A percentile compares a stretch with the other conserved stretches of the same genome.
These are phyloP conservation scores for Protonibea diacanthus DNA, from an alignment of 2,797 vertebrate species.

Conservation along the genomic window DNA sequence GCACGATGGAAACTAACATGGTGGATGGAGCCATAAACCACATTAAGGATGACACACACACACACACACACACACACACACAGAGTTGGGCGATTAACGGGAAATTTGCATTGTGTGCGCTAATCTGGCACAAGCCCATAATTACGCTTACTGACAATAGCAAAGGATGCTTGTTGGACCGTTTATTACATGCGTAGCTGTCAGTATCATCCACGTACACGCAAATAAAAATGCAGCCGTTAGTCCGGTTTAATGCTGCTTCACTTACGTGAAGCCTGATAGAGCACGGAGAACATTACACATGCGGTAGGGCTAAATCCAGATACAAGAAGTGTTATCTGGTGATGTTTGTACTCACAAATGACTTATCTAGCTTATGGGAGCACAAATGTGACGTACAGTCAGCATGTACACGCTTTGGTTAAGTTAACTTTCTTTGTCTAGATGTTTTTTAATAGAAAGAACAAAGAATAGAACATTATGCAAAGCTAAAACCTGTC, in stretches of 20 bases:
- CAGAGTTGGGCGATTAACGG: conserved; percentile 37
- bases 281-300: conserved; percentile 4
- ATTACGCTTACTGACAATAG: conserved; percentile 64
- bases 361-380: too few species aligned
- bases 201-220: conserved; percentile 26
- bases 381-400: not conserved
- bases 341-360: not conserved
- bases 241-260: conserved; percentile 15
- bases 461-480: not conserved
- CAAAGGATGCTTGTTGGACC: conserved; percentile 45
- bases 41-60: not conserved
- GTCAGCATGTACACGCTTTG: not conserved
- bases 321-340: conserved; percentile 16
- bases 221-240: conserved; percentile 24
- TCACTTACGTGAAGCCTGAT: conserved; percentile 11
- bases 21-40: conserved; percentile 17
- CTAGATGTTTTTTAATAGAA: not conserved
- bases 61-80: not conserved
- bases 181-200: conserved; percentile 53
- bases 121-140: conserved; percentile 66
- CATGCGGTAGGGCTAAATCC: conserved; percentile 1
- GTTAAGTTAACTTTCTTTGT: not conserved
- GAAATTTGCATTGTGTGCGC: conserved; percentile 61
- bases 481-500: not conserved
- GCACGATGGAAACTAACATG: conserved; percentile 46